Conservation (phyloP, 2,888 invertebrate genomes). For the Xestia xanthographa region DNA sequence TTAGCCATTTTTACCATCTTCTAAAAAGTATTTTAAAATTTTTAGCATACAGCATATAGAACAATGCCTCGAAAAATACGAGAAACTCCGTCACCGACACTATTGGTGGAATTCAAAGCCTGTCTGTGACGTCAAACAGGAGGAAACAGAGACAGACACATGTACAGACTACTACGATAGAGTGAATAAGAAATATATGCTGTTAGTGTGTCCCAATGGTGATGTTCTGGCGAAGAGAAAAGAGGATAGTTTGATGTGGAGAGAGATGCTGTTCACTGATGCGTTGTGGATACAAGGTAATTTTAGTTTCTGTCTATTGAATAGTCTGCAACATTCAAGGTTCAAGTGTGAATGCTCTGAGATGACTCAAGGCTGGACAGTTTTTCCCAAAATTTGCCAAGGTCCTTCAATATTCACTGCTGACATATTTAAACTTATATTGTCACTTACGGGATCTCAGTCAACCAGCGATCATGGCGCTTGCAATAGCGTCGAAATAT, state of each 20-base stretch:
- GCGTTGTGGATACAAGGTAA: constrained; percentile 82
- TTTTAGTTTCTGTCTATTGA: not conserved
- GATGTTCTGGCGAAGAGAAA: constrained; percentile 80
- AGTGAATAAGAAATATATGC: constrained; percentile 80
- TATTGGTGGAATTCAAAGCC: constrained; percentile 79
- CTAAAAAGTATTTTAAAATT: not conserved
- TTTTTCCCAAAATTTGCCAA: too few species aligned
- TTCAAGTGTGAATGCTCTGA: too few species aligned
- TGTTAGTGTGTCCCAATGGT: constrained; percentile 85
- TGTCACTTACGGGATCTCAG: too few species aligned
- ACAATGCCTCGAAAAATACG: constrained; percentile 77
- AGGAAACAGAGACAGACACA: constrained; percentile 68
- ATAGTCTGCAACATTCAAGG: not conserved
- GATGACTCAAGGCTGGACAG: too few species aligned
- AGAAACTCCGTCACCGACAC: constrained; percentile 82
- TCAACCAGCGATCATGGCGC: too few species aligned
- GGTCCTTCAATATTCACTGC: too few species aligned
- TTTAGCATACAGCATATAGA: constrained; percentile 84
- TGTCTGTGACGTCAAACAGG: constrained; percentile 67
- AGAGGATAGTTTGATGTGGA: constrained; percentile 83
- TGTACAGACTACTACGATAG: constrained; percentile 70
- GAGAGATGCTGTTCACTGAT: constrained; percentile 84
- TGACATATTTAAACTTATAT: too few species aligned
- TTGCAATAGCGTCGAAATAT: too few species aligned
- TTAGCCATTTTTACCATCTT: not conserved